A percentile compares a stretch with the other conserved stretches of the same genome.
phyloP scores from a whole-genome alignment of 2,113 vertebrate species.

The Coryphaenoides rupestris region DNA sequence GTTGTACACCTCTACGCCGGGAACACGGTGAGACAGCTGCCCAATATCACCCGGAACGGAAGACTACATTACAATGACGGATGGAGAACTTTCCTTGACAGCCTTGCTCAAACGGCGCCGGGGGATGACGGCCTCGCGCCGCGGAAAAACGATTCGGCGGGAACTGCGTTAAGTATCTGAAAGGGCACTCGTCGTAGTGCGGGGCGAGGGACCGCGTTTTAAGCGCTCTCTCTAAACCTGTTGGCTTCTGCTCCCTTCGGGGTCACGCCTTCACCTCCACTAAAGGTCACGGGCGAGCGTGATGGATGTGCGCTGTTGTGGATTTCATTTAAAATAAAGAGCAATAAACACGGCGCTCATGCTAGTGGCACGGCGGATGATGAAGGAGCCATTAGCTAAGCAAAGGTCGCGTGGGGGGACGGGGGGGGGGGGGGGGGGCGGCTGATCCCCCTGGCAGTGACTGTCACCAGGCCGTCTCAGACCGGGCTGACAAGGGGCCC shows the following conservation, averaged over 20 bases:
- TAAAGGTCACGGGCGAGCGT: conserved; percentile 70
- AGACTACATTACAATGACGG: too few species aligned
- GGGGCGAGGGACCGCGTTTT: conserved; percentile 8
- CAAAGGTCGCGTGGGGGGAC: conserved; percentile 80
- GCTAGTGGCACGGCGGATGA: conserved; percentile 56
- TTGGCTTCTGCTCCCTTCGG: conserved; percentile 27
- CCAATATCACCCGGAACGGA: too few species aligned
- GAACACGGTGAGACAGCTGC: too few species aligned
- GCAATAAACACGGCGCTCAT: conserved; percentile 59
- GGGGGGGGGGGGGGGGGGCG: too few species aligned
- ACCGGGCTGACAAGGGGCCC: conserved; percentile 31
- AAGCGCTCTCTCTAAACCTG: conserved; percentile 34
- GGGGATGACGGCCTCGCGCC: too few species aligned
- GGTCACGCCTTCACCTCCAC: conserved; percentile 64
- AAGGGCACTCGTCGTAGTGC: neutral
- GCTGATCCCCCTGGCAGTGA: conserved; percentile 64
- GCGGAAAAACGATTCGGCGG: too few species aligned
- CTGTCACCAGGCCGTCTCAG: conserved; percentile 56
- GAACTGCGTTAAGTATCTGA: too few species aligned
- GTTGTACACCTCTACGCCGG: too few species aligned
- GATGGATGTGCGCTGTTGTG: conserved; percentile 67
- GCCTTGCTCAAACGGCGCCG: too few species aligned
- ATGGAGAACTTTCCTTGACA: too few species aligned
- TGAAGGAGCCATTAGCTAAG: conserved; percentile 75
- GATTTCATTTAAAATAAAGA: conserved; percentile 78